Evolutionary conservation across 2,113 vertebrate genomes (phyloP), one percentile per base, ranked within the genome.

Genomic region (Sminthopsis crassicaudata): DNA sequence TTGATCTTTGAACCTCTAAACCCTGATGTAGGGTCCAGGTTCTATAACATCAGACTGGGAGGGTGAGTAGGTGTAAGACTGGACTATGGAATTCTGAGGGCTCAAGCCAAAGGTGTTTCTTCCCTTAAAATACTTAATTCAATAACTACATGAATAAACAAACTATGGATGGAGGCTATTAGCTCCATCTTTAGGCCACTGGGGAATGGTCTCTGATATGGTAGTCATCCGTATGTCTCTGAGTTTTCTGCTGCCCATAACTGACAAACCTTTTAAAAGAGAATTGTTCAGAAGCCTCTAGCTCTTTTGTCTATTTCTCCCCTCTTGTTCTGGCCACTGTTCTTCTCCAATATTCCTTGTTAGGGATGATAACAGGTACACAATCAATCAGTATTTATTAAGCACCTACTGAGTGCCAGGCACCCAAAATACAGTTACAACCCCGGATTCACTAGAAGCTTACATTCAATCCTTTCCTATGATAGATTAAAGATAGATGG

Each of bases 341-440:
- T 16, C 30, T 76, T 76, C 50, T 92, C 60, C 6, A 48, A 46
- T 46, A 8, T 51, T 23, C 57, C 57, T 42, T 27, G n/a, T 51
- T 26, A 52, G 36, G n/a, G 8, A 50, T 92, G 48, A 36, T 26
- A 84, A 50, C 57, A 52, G 46, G 42, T 84, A 42, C n/a, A 42
- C 36, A 84, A 42, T 84, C 67, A 76, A 76, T 76, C 36, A 36
- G 14, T 0, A 3, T 30, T 67, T 92, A 42, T 48, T 30, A 25
- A 26, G 22, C 2, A 7, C 27, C 25, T 5, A 10, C 53, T 30
- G 0, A 11, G 0, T 53, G 1, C 14, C 30, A 53, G 51, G 51
- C 16, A 19, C 19, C 50, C 24, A 90, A 22, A 84, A 42, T 84
- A 42, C n/a, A 84, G 42, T 84, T 42, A 84, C n/a, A 84, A n/a